Evolutionary conservation across 1,140 invertebrate species (phyloP).

Genomic region (Achatina immaculata): DNA sequence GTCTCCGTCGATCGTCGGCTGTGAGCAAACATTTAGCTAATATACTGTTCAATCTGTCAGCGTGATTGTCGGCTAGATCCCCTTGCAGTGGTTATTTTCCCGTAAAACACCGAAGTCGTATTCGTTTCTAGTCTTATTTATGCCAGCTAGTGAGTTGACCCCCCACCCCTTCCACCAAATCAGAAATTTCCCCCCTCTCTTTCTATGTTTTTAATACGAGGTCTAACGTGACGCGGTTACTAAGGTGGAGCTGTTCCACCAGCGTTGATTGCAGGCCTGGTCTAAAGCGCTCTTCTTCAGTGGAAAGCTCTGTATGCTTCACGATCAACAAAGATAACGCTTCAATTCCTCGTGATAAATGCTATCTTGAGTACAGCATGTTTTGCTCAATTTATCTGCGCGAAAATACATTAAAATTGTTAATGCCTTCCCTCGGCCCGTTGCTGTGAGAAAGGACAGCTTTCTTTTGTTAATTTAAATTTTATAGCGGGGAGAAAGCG

Average conservation of each 20-base stretch:
- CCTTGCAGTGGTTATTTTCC: constrained; percentile 1
- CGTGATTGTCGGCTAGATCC: background rate
- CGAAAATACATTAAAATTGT: constrained; percentile 14
- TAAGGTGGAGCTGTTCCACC: background rate
- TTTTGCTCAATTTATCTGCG: background rate
- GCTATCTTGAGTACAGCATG: constrained; percentile 1
- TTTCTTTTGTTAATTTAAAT: background rate
- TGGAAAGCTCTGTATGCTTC: background rate
- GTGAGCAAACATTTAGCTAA: constrained; percentile 12
- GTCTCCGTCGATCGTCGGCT: constrained; percentile 7
- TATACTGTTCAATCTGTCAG: constrained; percentile 14
- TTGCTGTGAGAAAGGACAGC: background rate
- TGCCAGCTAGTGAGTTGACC: constrained; percentile 2
- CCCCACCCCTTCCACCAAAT: no score
- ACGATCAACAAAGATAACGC: background rate
- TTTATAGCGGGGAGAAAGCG: background rate
- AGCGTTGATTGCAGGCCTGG: background rate
- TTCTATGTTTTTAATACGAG: no score
- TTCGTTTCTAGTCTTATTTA: constrained; percentile 5
- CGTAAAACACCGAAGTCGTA: background rate
- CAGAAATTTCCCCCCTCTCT: background rate
- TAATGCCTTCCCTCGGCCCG: background rate
- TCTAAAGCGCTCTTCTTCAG: background rate
- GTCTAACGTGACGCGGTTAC: background rate
- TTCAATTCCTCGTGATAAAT: background rate